Percentiles rank a stretch among this genome's conserved stretches.
These are phyloP conservation scores for Microctenopoma lineatum DNA, from an alignment of 2,797 vertebrate species.

Conservation along the genomic window DNA sequence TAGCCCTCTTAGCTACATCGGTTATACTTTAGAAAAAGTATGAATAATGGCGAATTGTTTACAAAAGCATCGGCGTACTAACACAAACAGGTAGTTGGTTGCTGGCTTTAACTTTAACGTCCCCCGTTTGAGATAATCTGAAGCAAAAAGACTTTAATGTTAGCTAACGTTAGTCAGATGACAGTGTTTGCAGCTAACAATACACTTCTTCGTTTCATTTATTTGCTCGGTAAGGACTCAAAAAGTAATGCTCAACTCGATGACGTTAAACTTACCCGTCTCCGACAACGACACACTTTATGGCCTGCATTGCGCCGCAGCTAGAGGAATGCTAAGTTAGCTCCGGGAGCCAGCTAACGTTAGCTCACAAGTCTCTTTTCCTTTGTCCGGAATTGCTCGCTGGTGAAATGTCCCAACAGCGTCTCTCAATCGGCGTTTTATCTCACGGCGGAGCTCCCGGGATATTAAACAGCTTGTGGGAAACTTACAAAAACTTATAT, in stretches of 20 bases:
- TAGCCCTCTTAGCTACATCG: not conserved
- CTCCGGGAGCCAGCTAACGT: constrained; percentile 68
- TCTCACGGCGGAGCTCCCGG: constrained; percentile 1
- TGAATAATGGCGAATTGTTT: fast-evolving
- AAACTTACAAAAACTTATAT: constrained; percentile 48
- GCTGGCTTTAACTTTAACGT: constrained; percentile 44
- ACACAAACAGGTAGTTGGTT: constrained; percentile 30
- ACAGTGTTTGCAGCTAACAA: constrained; percentile 9
- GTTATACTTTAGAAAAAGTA: no score
- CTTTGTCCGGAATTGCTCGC: constrained; percentile 72
- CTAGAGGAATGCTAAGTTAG: constrained; percentile 74
- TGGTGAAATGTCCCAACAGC: constrained; percentile 47
- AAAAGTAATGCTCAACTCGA: not conserved
- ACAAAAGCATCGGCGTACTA: not conserved
- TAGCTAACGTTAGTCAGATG: constrained; percentile 3
- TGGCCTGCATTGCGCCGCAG: constrained; percentile 93
- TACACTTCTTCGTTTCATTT: not conserved
- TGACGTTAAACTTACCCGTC: constrained; percentile 88
- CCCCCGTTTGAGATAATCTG: not conserved
- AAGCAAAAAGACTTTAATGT: constrained; percentile 7
- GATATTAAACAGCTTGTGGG: not conserved
- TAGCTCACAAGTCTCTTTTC: constrained; percentile 68
- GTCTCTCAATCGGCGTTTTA: constrained; percentile 6
- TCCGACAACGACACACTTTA: constrained; percentile 99
- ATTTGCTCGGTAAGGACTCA: fast-evolving